Conservation (phyloP, 2,113 vertebrate genomes). For the Parus major region DNA sequence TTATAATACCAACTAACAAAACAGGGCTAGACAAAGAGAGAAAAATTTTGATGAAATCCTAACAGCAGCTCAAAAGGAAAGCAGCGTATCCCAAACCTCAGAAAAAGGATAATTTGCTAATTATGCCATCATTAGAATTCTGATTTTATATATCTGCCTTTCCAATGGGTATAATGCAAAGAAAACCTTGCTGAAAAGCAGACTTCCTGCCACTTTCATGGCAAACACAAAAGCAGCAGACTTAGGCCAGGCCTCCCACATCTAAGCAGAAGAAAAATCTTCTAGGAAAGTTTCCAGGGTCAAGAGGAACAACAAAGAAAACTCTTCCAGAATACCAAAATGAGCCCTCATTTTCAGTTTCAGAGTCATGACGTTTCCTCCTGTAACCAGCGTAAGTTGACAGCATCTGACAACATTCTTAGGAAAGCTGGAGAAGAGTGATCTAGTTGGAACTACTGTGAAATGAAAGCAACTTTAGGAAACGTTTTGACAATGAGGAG, state of each 20-base stretch:
- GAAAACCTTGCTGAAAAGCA: background rate
- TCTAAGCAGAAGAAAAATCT: background rate
- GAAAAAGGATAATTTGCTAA: background rate
- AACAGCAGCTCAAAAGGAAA: background rate
- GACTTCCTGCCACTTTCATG: background rate
- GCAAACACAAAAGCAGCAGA: background rate
- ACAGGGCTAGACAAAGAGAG: background rate
- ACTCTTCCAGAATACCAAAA: background rate
- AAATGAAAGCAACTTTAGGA: background rate
- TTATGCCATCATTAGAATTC: background rate
- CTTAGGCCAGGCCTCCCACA: background rate
- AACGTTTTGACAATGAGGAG: background rate
- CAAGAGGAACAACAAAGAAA: background rate
- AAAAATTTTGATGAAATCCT: background rate
- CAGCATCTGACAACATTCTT: background rate
- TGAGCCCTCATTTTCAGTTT: background rate
- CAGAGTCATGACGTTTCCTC: background rate
- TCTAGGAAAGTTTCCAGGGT: background rate
- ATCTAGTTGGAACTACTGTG: background rate
- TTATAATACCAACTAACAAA: background rate
- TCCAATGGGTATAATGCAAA: background rate
- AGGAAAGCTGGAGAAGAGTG: background rate
- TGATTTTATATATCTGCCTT: background rate
- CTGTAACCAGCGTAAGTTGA: background rate
- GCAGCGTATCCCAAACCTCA: rapidly evolving